Percentiles rank a stretch among this genome's conserved stretches.
phyloP scores from a whole-genome alignment of 2,113 vertebrate genomes.

The Paracanthobrama guichenoti region DNA sequence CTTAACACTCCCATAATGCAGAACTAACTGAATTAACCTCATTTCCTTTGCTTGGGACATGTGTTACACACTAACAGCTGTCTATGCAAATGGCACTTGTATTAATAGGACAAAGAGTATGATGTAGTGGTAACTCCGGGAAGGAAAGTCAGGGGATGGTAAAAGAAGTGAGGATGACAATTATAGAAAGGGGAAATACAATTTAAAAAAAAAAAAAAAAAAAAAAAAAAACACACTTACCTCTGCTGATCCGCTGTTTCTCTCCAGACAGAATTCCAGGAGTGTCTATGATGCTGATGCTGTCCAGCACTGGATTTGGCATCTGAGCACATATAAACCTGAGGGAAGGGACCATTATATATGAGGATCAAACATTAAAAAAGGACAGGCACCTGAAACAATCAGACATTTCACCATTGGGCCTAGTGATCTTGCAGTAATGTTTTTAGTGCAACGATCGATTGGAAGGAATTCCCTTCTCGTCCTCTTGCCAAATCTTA shows the following conservation, averaged over 20 bases:
- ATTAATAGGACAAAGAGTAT: slow-evolving; percentile 21
- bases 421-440: neutral
- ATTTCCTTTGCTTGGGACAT: neutral
- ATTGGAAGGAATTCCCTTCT: slow-evolving; percentile 28
- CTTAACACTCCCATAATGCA: slow-evolving; percentile 1
- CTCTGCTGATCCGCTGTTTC: slow-evolving; percentile 96
- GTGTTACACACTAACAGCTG: neutral
- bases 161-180: neutral
- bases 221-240: slow-evolving; percentile 63
- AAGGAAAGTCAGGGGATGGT: neutral
- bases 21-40: neutral
- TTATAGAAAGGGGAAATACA: neutral
- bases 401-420: neutral
- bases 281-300: slow-evolving; percentile 97
- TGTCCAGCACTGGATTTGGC: slow-evolving; percentile 93
- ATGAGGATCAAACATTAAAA: neutral
- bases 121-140: neutral
- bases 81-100: neutral
- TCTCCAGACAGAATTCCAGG: slow-evolving; percentile 97
- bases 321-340: slow-evolving; percentile 97
- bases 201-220: neutral
- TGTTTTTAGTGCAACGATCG: slow-evolving; percentile 1
- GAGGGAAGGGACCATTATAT: no score
- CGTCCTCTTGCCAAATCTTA: slow-evolving; percentile 4
- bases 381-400: neutral